A percentile compares a stretch with the other conserved stretches of the same genome.
Evolutionary conservation across 2,113 vertebrate species (phyloP).

Genomic region (Phalacrocorax pelagicus): DNA sequence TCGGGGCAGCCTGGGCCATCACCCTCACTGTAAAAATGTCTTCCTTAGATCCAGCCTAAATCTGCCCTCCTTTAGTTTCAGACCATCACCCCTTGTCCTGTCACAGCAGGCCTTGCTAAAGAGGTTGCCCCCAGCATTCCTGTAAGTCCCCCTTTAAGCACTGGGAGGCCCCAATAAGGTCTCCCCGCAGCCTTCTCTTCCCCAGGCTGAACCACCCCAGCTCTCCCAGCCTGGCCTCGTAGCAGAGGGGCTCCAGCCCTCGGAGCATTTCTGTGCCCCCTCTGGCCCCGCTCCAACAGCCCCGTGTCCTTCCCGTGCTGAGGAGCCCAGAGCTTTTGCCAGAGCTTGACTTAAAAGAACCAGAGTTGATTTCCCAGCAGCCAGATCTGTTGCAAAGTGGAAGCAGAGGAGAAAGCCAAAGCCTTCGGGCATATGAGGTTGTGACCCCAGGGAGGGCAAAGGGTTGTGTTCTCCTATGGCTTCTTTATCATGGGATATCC

Average conservation of each 20-base stretch:
- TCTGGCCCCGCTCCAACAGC: neutral
- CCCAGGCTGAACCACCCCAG: neutral
- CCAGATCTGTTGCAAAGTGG: neutral
- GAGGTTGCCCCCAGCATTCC: neutral
- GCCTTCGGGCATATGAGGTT: neutral
- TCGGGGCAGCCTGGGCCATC: neutral
- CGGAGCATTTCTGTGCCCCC: accelerated
- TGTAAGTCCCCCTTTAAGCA: neutral
- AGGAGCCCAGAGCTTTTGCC: neutral
- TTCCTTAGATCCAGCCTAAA: accelerated
- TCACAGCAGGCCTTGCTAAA: too few species aligned
- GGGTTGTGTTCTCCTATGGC: neutral
- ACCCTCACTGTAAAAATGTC: accelerated
- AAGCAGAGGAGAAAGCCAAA: neutral
- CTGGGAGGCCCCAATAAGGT: accelerated
- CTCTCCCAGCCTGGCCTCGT: neutral
- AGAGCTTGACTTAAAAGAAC: neutral
- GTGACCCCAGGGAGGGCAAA: accelerated
- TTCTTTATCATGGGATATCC: neutral
- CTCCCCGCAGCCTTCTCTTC: neutral
- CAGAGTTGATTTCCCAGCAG: neutral
- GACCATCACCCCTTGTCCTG: neutral
- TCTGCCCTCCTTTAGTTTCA: neutral
- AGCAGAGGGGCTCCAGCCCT: neutral
- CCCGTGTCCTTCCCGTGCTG: neutral